Evolutionary conservation across 2,797 vertebrate genomes (phyloP), one percentile per base, ranked within the genome.

Genomic region (Chelidonichthys spinosus): DNA sequence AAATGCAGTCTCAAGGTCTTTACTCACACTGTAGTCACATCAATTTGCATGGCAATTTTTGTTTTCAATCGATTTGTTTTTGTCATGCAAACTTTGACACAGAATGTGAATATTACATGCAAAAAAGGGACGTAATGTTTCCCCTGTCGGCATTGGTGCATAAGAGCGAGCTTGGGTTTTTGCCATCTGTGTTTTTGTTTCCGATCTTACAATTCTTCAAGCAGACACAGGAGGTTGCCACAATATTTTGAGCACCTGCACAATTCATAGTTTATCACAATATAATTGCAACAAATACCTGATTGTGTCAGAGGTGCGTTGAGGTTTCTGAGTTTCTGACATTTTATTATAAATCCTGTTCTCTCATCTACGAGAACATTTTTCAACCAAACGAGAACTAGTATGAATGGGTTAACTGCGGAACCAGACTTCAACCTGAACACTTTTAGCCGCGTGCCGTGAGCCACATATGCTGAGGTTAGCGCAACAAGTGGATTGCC

Each of bases 131-230:
- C 25, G 25, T 25, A 25, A 25, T 25, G 25, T 25, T 25, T 25
- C 25, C 25, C 1, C 25, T 25, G 25, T 25, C 25, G 25, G 25
- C 25, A 25, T 25, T 25, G 25, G 25, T 25, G 25, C 25, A 25
- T 25, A 25, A 25, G 1, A 25, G 25, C 25, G 25, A 25, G 8
- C 6, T n/a, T 6, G 13, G 46, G 18, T 17, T 62, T 44, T 63
- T 55, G 11, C 55, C 7, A 47, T 13, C 17, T 35, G 44, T 25
- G 43, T 65, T 65, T 65, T 35, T 61, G 46, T 33, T 54, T 49
- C 42, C 37, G 9, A 25, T 50, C 15, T 14, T 25, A 11, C 2
- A 68, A 1, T 50, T 59, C 17, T 42, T 35, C 18, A 13, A 32
- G 35, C 8, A 63, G 33, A 54, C 63, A 40, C 17, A 43, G 7